Base-by-base conservation (phyloP, 30 jellyfish, hydroid and myxozoan genomes). In the Euphysa ruthae region DNA sequence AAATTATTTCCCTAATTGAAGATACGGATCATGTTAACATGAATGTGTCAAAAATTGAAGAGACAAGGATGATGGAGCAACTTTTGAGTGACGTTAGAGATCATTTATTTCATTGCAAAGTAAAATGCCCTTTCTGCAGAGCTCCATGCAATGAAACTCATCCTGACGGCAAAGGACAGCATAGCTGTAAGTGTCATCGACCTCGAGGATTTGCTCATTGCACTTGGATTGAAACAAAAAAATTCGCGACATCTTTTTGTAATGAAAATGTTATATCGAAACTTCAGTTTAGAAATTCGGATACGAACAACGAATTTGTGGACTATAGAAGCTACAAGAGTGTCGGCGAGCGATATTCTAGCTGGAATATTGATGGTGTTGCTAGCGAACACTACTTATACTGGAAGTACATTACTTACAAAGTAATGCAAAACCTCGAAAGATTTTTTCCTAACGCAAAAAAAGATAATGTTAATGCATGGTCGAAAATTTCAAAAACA, bases 131-230 rank as follows among this genome's bases (percentile, higher is more conserved):
- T 6, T 56, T 56, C 26, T 56, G 70, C 15, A 21, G 35, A 10
- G 70, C 70, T 18, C 6, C 15, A 19, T 56, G 70, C 70, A 43
- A 56, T n/a, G 19, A 56, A 19, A n/a, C 35, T 24, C 44, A 29
- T n/a, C n/a, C 32, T 18, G 20, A 13, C 20, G 16, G 46, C 7
- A 27, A 24, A 32, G 32, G 44, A 2, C 57, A 4, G 4, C 70
- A 56, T 43, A 18, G 24, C 13, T 56, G 70, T 18, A 35, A 56
- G 8, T 19, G 44, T 19, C 70, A 56, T 30, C 27, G 70, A 6
- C 70, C 70, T 7, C 42, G 27, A 56, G 70, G 70, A 19, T 56
- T 56, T 56, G 70, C 43, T 19, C 27, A 18, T 19, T 56, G n/a
- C 44, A 6, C 35, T 25, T 25, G 70, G 43, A n/a, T 6, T 3